Evolutionary conservation across 2,113 vertebrate genomes (phyloP).

Genomic region (Actenoides lindsayi): DNA sequence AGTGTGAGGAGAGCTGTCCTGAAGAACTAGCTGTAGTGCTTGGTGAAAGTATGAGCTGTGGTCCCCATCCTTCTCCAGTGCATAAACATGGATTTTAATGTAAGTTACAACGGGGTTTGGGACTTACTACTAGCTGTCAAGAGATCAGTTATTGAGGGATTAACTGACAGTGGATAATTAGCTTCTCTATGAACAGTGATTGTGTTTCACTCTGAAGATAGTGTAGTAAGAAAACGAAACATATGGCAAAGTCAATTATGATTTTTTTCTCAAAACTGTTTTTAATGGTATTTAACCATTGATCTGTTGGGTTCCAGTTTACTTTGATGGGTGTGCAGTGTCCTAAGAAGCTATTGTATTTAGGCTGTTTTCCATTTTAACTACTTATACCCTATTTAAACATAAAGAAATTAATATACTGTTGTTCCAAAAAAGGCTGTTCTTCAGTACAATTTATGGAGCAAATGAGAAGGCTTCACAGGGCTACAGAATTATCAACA

Average conservation of each 20-base stretch:
- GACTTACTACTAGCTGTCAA: constrained; percentile 65
- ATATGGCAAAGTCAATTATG: constrained; percentile 70
- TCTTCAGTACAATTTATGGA: background rate
- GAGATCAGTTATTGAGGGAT: constrained; percentile 60
- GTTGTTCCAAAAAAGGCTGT: background rate
- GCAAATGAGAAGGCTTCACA: background rate
- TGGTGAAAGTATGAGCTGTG: background rate
- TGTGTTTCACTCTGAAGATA: constrained; percentile 52
- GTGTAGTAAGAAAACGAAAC: constrained; percentile 30
- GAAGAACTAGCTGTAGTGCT: background rate
- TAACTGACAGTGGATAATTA: constrained; percentile 68
- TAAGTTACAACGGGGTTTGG: constrained; percentile 47
- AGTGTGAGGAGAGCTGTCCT: background rate
- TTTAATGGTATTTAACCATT: constrained; percentile 67
- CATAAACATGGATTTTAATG: constrained; percentile 31
- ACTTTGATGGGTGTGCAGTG: constrained; percentile 37
- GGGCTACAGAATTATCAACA: constrained; percentile 6
- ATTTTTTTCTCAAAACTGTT: constrained; percentile 57
- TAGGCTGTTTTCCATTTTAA: constrained; percentile 2
- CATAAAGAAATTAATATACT: background rate
- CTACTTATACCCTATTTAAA: constrained; percentile 29
- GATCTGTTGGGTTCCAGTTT: constrained; percentile 65
- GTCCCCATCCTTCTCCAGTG: constrained; percentile 36
- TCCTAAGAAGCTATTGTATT: background rate
- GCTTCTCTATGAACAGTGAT: constrained; percentile 60